Base-by-base conservation (phyloP, 2,797 vertebrate genomes). In the Tamandua tetradactyla region DNA sequence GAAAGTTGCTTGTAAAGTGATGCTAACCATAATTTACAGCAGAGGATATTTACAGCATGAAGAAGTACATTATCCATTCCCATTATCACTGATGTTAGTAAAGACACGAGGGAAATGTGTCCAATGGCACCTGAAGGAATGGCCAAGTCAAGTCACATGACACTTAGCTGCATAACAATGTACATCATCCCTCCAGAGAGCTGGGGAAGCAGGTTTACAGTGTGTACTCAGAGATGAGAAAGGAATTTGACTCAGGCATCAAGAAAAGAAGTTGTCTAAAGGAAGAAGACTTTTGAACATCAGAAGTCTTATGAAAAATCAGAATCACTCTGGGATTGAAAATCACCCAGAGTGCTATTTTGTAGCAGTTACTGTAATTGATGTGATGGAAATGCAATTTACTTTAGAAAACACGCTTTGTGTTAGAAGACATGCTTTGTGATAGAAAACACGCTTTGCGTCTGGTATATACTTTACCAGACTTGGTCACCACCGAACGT, bases 401-500 rank as follows among this genome's bases (percentile, higher is more conserved):
- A n/a, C n/a, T n/a, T n/a, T n/a, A n/a, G n/a, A n/a, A n/a, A n/a
- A n/a, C n/a, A n/a, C n/a, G n/a, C n/a, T n/a, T n/a, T n/a, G n/a
- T n/a, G n/a, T n/a, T n/a, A n/a, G n/a, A n/a, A n/a, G n/a, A n/a
- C n/a, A n/a, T n/a, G n/a, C n/a, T n/a, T n/a, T n/a, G n/a, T n/a
- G n/a, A n/a, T n/a, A n/a, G n/a, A n/a, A n/a, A n/a, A n/a, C n/a
- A n/a, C n/a, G n/a, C n/a, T n/a, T n/a, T n/a, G n/a, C n/a, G n/a
- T n/a, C n/a, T n/a, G n/a, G n/a, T n/a, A n/a, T 11, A 47, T 42
- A 9, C 7, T 49, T n/a, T n/a, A 8, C 30, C 30, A 12, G 0
- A 1, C 13, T 22, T 13, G 0, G 0, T 55, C 20, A 20, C 1
- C 35, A 2, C 27, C 30, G 42, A 20, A 18, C 3, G 3, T 7